Evolutionary conservation across 2,113 vertebrate genomes (phyloP).

Genomic region (Sprattus sprattus): DNA sequence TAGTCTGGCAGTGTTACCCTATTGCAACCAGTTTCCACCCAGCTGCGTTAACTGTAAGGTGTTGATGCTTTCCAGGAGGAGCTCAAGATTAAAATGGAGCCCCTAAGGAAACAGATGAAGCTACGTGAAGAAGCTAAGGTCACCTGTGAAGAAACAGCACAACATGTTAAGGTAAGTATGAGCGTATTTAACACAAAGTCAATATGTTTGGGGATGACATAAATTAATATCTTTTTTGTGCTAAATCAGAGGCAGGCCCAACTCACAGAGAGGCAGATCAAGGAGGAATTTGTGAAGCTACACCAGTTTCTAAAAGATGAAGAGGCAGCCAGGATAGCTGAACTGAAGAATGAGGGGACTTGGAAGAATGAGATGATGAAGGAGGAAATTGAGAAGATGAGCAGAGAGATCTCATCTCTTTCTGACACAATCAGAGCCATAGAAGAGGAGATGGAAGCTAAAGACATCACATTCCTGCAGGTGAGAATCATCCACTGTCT

Average conservation of each 20-base stretch:
- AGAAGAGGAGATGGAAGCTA: too few species aligned
- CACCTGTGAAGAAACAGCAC: slow-evolving; percentile 16
- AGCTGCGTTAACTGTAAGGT: neutral
- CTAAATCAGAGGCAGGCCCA: slow-evolving; percentile 19
- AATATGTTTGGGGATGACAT: neutral
- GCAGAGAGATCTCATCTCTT: too few species aligned
- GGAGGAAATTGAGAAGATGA: too few species aligned
- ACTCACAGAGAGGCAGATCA: slow-evolving; percentile 21
- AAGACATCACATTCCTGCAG: too few species aligned
- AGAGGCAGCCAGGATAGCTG: too few species aligned
- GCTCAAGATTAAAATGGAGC: too few species aligned
- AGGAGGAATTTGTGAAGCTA: slow-evolving; percentile 10
- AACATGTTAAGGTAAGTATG: slow-evolving; percentile 28
- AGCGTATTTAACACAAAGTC: neutral
- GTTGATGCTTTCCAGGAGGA: slow-evolving; percentile 19
- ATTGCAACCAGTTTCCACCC: too few species aligned
- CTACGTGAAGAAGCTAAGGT: slow-evolving; percentile 24
- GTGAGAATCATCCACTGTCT: too few species aligned
- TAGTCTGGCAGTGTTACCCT: neutral
- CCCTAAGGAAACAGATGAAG: neutral
- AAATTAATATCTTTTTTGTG: neutral
- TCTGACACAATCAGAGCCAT: too few species aligned
- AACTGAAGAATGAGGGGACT: slow-evolving; percentile 19
- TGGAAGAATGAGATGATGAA: slow-evolving; percentile 30
- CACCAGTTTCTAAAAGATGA: neutral